Conservation (phyloP, 2,888 invertebrate genomes). For the Chymomyza amoena region DNA sequence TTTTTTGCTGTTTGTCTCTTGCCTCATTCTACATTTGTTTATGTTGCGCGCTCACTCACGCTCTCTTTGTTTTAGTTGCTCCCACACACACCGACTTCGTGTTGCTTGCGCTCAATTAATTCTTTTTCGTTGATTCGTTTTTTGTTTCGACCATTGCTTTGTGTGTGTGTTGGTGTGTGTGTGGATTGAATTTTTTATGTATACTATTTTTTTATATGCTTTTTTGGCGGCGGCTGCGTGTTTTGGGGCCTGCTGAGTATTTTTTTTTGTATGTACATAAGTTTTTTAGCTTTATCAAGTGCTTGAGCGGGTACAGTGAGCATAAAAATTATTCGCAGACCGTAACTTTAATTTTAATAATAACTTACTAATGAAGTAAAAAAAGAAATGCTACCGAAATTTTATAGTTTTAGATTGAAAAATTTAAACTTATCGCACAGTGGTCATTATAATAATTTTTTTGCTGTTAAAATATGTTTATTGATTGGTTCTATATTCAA, state of each 20-base stretch:
- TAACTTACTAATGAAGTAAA: too few relatives aligned
- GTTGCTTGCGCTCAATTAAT: conserved; percentile 68
- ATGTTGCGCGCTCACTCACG: conserved; percentile 58
- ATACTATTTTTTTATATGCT: conserved; percentile 70
- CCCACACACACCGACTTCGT: conserved; percentile 33
- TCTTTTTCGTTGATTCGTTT: conserved; percentile 39
- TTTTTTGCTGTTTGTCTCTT: conserved; percentile 38
- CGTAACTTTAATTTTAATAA: too few relatives aligned
- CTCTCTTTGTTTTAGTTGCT: conserved; percentile 18
- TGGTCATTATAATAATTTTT: too few relatives aligned
- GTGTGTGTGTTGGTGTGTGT: conserved; percentile 22
- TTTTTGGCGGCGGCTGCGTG: conserved; percentile 36
- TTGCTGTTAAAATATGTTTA: too few relatives aligned
- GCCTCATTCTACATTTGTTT: conserved; percentile 61
- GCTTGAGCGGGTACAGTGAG: neutral
- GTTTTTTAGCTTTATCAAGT: neutral
- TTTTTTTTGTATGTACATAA: conserved; percentile 1
- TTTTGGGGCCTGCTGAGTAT: conserved; percentile 30
- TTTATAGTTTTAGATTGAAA: too few relatives aligned
- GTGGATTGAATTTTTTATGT: conserved; percentile 66
- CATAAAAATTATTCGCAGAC: neutral
- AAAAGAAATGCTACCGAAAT: too few relatives aligned
- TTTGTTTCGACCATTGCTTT: conserved; percentile 47
- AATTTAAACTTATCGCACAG: too few relatives aligned
- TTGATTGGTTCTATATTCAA: too few relatives aligned